Evolutionary conservation across 2,888 invertebrate genomes (phyloP).

Genomic region (Torymus tubicola): DNA sequence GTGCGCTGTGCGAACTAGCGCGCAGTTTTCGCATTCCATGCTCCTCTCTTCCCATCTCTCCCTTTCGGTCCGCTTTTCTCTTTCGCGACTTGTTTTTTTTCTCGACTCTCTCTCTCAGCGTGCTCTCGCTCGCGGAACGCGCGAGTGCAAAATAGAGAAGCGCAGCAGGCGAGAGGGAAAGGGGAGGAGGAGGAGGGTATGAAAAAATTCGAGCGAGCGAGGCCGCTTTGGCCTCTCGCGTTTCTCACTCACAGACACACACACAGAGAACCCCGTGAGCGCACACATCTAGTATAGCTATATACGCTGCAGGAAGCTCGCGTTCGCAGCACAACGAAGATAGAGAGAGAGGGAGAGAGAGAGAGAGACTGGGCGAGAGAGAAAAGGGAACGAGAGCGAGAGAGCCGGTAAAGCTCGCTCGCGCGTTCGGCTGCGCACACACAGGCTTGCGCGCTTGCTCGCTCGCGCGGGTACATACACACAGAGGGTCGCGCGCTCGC

Average conservation of each 20-base stretch:
- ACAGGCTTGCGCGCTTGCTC: not conserved
- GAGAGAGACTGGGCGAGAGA: no score
- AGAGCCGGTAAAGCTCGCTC: constrained; percentile 12
- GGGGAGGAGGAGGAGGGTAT: not conserved
- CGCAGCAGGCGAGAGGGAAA: not conserved
- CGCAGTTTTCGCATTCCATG: constrained; percentile 38
- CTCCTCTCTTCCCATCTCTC: not conserved
- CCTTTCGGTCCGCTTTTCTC: not conserved
- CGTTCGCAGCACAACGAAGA: not conserved
- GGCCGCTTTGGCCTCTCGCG: constrained; percentile 53
- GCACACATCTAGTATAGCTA: not conserved
- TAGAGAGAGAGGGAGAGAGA: not conserved
- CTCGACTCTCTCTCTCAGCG: not conserved
- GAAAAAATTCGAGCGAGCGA: constrained; percentile 38
- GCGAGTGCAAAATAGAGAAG: not conserved
- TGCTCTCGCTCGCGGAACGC: not conserved
- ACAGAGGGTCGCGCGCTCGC: constrained; percentile 29
- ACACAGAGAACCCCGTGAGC: not conserved
- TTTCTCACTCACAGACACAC: constrained; percentile 9
- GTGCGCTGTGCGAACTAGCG: not conserved
- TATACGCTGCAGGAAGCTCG: not conserved
- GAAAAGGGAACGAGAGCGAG: not conserved
- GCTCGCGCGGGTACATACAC: not conserved
- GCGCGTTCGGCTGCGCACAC: not conserved
- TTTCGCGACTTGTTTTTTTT: not conserved